Base-by-base conservation (phyloP, 2,797 vertebrate genomes). In the Leuciscus waleckii region DNA sequence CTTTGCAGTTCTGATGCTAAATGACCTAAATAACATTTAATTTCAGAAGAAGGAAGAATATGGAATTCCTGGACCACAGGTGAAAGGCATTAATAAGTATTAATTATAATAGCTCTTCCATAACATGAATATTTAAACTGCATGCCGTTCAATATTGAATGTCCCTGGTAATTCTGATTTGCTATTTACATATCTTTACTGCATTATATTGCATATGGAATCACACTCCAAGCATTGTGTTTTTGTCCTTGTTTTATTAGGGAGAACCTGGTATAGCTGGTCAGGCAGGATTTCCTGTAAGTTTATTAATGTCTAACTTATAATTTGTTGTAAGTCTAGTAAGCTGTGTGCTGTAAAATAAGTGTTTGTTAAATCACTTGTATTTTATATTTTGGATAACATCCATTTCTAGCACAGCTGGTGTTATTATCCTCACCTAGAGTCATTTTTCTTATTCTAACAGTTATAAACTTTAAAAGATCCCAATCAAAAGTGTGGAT, bases 241-340 rank as follows among this genome's bases (percentile, higher is more conserved):
- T 82, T 16, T 39, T 80, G 21, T 73, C 23, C n/a, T 56, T 74
- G 29, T 46, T 73, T 88, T n/a, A 90, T 56, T 83, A 95, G 95
- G 89, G 91, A 10, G 84, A 88, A 1, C 78, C 91, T 89, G 94
- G 94, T 83, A n/a, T 89, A 84, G 93, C 89, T 0, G 96, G 96
- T 1, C 90, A 81, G 0, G 87, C 95, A 0, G 96, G 96, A 89
- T 93, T 96, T 51, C 96, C 94, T 0, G 97, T 98, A 93, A 87
- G 96, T 94, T 83, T 78, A 5, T 51, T 14, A 63, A 13, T 65
- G n/a, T 13, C 1, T 65, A 11, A 43, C 8, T 58, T 29, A 17
- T 7, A n/a, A 37, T 83, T 51, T 67, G 32, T 51, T 56, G 16
- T 11, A 1, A 35, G 21, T 32, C 29, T 65, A 11, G 9, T 54